Evolutionary conservation across 2,797 vertebrate species (phyloP).

Genomic region (Emydoidea blandingii): DNA sequence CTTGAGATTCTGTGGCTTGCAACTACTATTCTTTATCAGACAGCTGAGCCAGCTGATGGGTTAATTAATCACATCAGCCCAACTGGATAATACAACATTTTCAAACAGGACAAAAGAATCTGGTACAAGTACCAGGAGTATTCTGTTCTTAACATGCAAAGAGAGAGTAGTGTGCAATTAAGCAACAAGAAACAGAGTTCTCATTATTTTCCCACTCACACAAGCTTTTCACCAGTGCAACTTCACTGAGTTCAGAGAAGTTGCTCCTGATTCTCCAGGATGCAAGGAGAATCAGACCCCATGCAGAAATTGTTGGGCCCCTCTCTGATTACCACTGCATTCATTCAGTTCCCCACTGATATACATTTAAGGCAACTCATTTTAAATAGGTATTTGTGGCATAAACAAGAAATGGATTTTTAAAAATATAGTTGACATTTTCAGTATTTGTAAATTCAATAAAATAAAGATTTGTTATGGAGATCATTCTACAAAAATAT

Average conservation of each 20-base stretch:
- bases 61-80: constrained; percentile 70
- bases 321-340: not conserved
- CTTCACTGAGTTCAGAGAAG: not conserved
- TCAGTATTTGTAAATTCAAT: not conserved
- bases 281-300: not conserved
- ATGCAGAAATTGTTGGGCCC: not conserved
- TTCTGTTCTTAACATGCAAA: not conserved
- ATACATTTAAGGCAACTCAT: not conserved
- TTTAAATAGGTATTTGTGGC: not conserved
- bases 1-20: constrained; percentile 66
- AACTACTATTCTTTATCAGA: constrained; percentile 55
- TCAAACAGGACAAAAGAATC: constrained; percentile 32
- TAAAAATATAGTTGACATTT: not conserved
- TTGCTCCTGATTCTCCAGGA: not conserved
- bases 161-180: not conserved
- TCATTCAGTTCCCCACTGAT: not conserved
- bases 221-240: not conserved
- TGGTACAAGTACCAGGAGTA: constrained; percentile 21
- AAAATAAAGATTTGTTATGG: not conserved
- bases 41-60: constrained; percentile 33
- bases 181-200: constrained; percentile 9
- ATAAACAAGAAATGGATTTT: not conserved
- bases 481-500: not conserved
- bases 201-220: not conserved
- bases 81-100: constrained; percentile 34